Evolutionary conservation across 2,888 invertebrate species (phyloP).

Genomic region (Drosophila stalkeri): DNA sequence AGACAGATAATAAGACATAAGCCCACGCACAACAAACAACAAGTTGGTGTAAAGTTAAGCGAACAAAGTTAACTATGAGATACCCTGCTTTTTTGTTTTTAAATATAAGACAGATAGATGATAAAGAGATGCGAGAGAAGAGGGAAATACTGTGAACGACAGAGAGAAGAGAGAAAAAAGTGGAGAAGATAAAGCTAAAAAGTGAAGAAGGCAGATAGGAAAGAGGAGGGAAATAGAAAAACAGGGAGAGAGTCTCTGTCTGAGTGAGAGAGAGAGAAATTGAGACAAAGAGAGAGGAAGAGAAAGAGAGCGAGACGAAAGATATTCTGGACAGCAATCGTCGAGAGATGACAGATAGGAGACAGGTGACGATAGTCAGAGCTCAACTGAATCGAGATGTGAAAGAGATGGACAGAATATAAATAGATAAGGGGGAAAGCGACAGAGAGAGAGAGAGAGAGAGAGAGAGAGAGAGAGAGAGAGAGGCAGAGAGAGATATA

Average conservation of each 20-base stretch:
- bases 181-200: too few species aligned
- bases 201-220: too few species aligned
- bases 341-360: too few species aligned
- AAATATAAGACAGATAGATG: background rate
- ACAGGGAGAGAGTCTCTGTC: too few species aligned
- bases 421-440: too few species aligned
- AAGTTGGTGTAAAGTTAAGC: constrained; percentile 27
- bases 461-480: background rate
- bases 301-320: too few species aligned
- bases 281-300: too few species aligned
- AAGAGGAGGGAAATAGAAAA: too few species aligned
- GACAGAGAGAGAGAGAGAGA: background rate
- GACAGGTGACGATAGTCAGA: too few species aligned
- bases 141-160: background rate
- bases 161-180: background rate
- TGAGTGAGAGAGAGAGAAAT: background rate
- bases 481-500: background rate
- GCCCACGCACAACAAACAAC: constrained; percentile 20
- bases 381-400: too few species aligned
- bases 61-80: constrained; percentile 4
- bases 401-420: too few species aligned
- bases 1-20: constrained; percentile 4
- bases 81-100: constrained; percentile 9
- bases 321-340: too few species aligned
- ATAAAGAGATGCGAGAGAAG: background rate